Percentiles rank a stretch among this genome's conserved stretches.
phyloP scores from a whole-genome alignment of 2,113 vertebrate species.

The Corvus moneduloides region DNA sequence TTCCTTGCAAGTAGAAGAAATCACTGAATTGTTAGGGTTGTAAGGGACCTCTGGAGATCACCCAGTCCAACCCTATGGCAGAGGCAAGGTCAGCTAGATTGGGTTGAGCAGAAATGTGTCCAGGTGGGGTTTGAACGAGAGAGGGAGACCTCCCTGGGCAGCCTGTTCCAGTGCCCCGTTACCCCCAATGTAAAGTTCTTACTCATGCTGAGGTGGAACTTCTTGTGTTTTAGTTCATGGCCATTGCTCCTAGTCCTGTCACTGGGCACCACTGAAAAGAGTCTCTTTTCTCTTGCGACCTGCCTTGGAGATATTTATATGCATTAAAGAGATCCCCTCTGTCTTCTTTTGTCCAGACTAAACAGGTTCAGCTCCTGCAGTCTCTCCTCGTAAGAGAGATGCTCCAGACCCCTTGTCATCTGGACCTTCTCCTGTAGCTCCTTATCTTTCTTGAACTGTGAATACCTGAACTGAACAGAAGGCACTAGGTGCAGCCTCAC shows the following conservation, averaged over 20 bases:
- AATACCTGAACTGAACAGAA: not conserved
- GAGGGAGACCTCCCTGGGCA: not conserved
- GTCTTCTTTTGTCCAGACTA: not conserved
- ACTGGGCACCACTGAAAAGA: not conserved
- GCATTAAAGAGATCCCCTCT: not conserved
- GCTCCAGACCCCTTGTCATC: not conserved
- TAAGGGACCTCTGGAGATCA: not conserved
- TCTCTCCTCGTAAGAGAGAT: not conserved
- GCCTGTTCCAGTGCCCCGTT: not conserved
- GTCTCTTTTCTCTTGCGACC: too few relatives aligned
- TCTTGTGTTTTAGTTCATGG: not conserved
- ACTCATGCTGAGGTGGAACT: not conserved
- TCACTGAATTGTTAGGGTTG: too few relatives aligned
- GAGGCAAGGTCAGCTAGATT: not conserved
- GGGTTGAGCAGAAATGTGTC: fast-evolving
- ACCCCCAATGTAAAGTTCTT: not conserved
- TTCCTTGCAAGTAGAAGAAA: not conserved
- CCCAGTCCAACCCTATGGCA: not conserved
- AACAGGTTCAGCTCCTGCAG: not conserved
- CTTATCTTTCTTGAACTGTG: not conserved
- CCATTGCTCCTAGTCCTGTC: not conserved
- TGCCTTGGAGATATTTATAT: too few relatives aligned
- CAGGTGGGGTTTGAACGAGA: not conserved
- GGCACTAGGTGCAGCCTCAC: not conserved
- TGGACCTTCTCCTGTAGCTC: not conserved